Conservation (phyloP, 2,888 invertebrate species). For the Brassicogethes aeneus region DNA sequence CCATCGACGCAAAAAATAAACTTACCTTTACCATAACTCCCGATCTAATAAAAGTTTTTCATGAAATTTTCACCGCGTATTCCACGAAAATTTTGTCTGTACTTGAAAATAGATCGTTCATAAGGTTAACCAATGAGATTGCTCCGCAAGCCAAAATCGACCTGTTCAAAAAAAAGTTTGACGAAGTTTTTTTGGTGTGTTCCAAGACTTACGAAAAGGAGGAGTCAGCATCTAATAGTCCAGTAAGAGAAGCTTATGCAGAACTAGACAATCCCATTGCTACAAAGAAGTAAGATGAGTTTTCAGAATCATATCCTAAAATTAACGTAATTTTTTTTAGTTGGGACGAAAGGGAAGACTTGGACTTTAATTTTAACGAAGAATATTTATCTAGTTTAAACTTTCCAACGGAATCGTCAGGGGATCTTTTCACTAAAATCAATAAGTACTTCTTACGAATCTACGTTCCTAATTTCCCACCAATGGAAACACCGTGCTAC, state of each 20-base stretch:
- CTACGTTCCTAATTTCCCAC: constrained; percentile 54
- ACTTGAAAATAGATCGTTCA: constrained; percentile 34
- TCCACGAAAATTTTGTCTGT: constrained; percentile 39
- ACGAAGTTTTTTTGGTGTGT: constrained; percentile 43
- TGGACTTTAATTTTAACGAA: constrained; percentile 31
- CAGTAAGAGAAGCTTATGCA: no score
- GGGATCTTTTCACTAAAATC: constrained; percentile 51
- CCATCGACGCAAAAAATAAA: constrained; percentile 57
- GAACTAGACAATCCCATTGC: no score
- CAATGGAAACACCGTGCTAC: constrained; percentile 55
- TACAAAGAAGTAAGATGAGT: no score
- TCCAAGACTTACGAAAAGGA: constrained; percentile 53
- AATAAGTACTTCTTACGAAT: constrained; percentile 59
- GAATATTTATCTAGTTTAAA: constrained; percentile 36
- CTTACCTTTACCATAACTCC: constrained; percentile 63
- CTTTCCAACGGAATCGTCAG: constrained; percentile 45
- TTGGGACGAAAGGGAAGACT: constrained; percentile 21
- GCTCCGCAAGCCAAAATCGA: constrained; percentile 52
- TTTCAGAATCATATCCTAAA: not conserved
- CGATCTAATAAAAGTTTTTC: constrained; percentile 47
- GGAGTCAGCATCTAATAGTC: constrained; percentile 54
- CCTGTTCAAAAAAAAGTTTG: constrained; percentile 44
- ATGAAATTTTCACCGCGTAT: constrained; percentile 36
- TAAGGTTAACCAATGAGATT: constrained; percentile 55
- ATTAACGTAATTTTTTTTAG: constrained; percentile 1